Conservation (phyloP, 2,113 vertebrate genomes). For the Archocentrus centrarchus region DNA sequence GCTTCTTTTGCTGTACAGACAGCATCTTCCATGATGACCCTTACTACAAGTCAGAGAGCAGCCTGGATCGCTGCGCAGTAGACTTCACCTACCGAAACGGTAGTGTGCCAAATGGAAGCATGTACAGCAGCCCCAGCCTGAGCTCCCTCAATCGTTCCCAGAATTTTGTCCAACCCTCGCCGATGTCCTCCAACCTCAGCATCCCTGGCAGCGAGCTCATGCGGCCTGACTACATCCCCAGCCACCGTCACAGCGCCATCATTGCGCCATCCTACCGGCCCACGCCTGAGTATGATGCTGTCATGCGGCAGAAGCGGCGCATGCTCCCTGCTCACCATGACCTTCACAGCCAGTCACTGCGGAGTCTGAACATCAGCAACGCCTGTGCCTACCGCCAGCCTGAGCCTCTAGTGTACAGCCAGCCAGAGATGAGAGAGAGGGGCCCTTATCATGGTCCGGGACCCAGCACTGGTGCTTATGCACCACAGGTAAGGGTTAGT, state of each 20-base stretch:
- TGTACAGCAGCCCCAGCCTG: conserved; percentile 93
- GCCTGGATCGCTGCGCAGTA: conserved; percentile 86
- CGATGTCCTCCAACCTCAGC: conserved; percentile 94
- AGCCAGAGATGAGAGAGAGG: conserved; percentile 93
- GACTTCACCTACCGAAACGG: conserved; percentile 91
- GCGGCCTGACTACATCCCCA: conserved; percentile 93
- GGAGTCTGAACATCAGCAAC: conserved; percentile 94
- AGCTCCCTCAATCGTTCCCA: conserved; percentile 95
- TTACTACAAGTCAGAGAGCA: conserved; percentile 93
- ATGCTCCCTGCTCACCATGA: conserved; percentile 84
- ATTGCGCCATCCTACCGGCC: conserved; percentile 95
- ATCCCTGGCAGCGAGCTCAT: conserved; percentile 94
- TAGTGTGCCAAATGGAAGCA: conserved; percentile 90
- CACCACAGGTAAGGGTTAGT: conserved; percentile 65
- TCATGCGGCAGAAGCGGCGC: conserved; percentile 93
- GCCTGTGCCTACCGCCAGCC: conserved; percentile 92
- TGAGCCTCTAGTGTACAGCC: conserved; percentile 93
- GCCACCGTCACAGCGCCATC: conserved; percentile 94
- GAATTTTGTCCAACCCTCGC: conserved; percentile 91
- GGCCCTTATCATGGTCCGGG: conserved; percentile 74
- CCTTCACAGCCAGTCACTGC: conserved; percentile 93
- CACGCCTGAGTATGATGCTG: conserved; percentile 94
- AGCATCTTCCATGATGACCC: conserved; percentile 96
- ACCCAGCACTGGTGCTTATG: conserved; percentile 82
- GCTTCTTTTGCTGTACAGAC: conserved; percentile 77